Base-by-base conservation (phyloP, 2,888 invertebrate genomes). In the Chaetogeoica ovagalla region DNA sequence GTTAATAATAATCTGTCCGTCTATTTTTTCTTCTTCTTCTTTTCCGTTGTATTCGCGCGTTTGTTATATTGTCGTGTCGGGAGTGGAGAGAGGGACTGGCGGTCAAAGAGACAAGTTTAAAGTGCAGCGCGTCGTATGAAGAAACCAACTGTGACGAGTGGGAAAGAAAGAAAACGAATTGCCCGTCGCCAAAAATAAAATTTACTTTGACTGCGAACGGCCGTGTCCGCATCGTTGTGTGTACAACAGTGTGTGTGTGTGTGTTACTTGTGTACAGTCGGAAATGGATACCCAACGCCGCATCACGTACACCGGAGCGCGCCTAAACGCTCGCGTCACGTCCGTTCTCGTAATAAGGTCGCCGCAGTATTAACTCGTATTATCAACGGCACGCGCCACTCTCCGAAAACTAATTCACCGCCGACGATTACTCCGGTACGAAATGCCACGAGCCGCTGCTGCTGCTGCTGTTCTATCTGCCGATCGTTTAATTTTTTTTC, bases 21-120 rank as follows among this genome's bases (percentile, higher is more conserved):
- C 30, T 30, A 30, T 30, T 30, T 30, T 30, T 30, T 30, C 4
- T 30, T n/a, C n/a, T n/a, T n/a, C n/a, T n/a, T n/a, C n/a, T 30
- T 30, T 4, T 30, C 30, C 37, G 7, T 63, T 7, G 4, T 30
- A 9, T 4, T 9, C 13, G 48, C 13, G 48, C 11, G 15, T 48
- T 11, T 11, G 1, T 73, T 7, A 37, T 23, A 72, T 72, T 66
- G 65, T 68, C 43, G 69, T 37, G 43, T 23, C 30, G 30, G 30
- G 30, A 30, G 30, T 1, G 30, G 30, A 30, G 4, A 30, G n/a
- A n/a, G 39, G 39, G 4, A 7, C 7, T 39, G 62, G 60, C 62
- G 77, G 77, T 77, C 77, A 77, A 77, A 77, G 77, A 75, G 77
- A 79, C 77, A 70, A 79, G 77, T 79, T 70, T 79, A 70, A 79